These are phyloP conservation scores for Teleiodes luculella DNA, from an alignment of 2,888 invertebrate species.

Conservation along the genomic window DNA sequence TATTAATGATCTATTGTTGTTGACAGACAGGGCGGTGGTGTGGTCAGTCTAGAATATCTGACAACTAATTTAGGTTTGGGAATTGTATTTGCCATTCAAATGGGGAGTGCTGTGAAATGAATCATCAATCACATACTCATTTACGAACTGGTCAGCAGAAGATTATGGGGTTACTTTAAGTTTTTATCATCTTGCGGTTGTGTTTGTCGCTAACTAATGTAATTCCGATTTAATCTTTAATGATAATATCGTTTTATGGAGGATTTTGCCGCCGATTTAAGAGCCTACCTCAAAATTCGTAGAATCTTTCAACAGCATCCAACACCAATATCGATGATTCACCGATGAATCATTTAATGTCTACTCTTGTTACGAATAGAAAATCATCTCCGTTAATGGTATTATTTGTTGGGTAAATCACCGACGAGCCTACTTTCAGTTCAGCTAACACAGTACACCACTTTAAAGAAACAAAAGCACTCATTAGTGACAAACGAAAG, in stretches of 20 bases:
- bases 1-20: background rate
- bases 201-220: background rate
- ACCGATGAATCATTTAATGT: conserved; percentile 32
- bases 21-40: conserved; percentile 4
- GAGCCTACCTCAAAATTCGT: conserved; percentile 28
- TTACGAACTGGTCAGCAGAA: background rate
- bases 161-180: background rate
- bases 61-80: background rate
- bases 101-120: background rate
- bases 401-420: conserved; percentile 26
- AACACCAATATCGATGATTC: conserved; percentile 44
- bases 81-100: background rate
- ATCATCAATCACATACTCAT: background rate
- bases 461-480: conserved; percentile 37
- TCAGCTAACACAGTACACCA: conserved; percentile 29
- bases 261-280: background rate
- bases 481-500: conserved; percentile 52
- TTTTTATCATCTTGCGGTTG: background rate
- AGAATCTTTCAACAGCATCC: conserved; percentile 29
- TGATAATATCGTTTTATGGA: background rate
- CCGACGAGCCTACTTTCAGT: conserved; percentile 28
- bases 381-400: conserved; percentile 17
- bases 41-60: conserved; percentile 1
- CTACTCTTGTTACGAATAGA: conserved; percentile 8
- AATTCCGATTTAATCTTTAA: background rate